phyloP scores from a whole-genome alignment of 2,888 invertebrate genomes.

The Incurvaria masculella region DNA sequence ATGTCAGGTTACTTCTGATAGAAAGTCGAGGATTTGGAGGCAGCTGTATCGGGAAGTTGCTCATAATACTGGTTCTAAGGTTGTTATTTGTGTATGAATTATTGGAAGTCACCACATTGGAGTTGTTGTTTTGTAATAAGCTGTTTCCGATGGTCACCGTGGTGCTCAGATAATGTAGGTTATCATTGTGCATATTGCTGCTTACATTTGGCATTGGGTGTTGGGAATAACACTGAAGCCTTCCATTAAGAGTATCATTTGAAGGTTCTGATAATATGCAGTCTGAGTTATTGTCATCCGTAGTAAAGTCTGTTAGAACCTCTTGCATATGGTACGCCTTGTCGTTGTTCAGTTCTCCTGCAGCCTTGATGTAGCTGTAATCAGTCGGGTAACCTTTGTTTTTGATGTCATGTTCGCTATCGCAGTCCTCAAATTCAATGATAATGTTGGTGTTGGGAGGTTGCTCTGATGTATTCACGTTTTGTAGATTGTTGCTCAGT shows the following conservation, averaged over 20 bases:
- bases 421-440: conserved; percentile 45
- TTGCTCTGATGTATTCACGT: too few species aligned
- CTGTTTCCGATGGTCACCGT: conserved; percentile 34
- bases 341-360: conserved; percentile 24
- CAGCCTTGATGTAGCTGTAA: conserved; percentile 24
- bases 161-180: conserved; percentile 37
- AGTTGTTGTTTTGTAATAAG: conserved; percentile 31
- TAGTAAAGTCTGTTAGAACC: conserved; percentile 35
- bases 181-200: conserved; percentile 23
- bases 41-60: conserved; percentile 41
- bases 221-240: conserved; percentile 33
- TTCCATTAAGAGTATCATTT: conserved; percentile 32
- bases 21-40: conserved; percentile 34
- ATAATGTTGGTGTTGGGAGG: conserved; percentile 13
- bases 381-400: conserved; percentile 35
- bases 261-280: conserved; percentile 40
- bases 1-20: conserved; percentile 35
- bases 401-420: conserved; percentile 37
- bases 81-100: conserved; percentile 30
- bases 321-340: conserved; percentile 27
- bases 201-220: conserved; percentile 27
- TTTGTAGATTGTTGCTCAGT: conserved; percentile 24
- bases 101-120: conserved; percentile 30
- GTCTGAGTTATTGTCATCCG: conserved; percentile 41
- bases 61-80: conserved; percentile 39